Evolutionary conservation across 2,113 vertebrate genomes (phyloP).

Genomic region (Erpornis zantholeuca): DNA sequence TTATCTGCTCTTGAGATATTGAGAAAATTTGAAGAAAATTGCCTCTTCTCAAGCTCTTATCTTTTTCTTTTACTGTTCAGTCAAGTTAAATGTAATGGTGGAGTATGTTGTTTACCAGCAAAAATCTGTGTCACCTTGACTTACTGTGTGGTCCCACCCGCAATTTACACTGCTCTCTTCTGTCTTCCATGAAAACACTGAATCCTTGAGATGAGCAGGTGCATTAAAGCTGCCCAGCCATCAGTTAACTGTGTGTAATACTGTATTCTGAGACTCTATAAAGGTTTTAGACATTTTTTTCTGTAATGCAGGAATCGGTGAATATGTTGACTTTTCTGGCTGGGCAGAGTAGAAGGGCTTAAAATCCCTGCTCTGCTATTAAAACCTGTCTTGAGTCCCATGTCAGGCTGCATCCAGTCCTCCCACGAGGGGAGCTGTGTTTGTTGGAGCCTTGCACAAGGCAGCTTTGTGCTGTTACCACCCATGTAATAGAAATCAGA

Average conservation of each 20-base stretch:
- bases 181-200: neutral
- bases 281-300: neutral
- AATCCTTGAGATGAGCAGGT: neutral
- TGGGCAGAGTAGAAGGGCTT: neutral
- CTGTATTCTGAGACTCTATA: neutral
- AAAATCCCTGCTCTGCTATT: neutral
- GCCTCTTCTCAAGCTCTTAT: neutral
- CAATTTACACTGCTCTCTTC: neutral
- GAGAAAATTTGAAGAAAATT: slow-evolving; percentile 17
- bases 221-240: neutral
- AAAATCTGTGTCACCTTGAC: neutral
- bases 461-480: accelerated
- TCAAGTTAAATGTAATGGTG: neutral
- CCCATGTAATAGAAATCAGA: neutral
- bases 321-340: neutral
- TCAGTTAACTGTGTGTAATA: neutral
- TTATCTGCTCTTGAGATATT: neutral
- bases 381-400: neutral
- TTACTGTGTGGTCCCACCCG: neutral
- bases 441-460: neutral
- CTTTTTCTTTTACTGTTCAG: neutral
- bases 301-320: neutral
- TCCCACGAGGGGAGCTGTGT: accelerated
- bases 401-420: neutral
- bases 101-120: neutral